phyloP scores from a whole-genome alignment of 1,140 invertebrate species.

The Anastrepha ludens region DNA sequence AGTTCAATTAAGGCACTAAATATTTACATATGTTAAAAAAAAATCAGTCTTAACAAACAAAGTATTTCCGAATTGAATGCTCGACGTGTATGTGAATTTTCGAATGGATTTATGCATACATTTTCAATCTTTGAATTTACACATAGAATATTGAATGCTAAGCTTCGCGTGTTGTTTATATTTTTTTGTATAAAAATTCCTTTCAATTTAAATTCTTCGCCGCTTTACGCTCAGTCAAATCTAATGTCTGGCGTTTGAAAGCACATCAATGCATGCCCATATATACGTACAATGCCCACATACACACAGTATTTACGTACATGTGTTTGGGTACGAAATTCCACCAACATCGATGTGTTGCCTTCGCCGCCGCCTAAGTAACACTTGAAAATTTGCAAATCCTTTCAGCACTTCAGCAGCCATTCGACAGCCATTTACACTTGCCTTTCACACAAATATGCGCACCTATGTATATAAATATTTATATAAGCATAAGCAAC shows the following conservation, averaged over 20 bases:
- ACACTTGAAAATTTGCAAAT: constrained; percentile 53
- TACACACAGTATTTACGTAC: not conserved
- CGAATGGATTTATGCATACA: too few relatives aligned
- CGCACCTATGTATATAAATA: constrained; percentile 7
- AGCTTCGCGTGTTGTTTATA: not conserved
- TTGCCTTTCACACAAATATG: not conserved
- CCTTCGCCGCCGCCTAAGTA: constrained; percentile 20
- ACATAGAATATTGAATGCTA: too few relatives aligned
- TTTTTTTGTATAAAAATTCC: not conserved
- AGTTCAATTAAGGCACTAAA: too few relatives aligned
- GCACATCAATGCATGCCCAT: not conserved
- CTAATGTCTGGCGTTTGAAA: constrained; percentile 6
- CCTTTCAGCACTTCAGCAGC: constrained; percentile 47
- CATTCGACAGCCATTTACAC: constrained; percentile 50
- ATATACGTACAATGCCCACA: constrained; percentile 1
- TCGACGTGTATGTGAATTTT: too few relatives aligned
- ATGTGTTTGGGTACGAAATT: not conserved
- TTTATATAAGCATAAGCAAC: constrained; percentile 43
- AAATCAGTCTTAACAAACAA: too few relatives aligned
- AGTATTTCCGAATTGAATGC: too few relatives aligned
- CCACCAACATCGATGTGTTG: constrained; percentile 13
- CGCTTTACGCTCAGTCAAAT: not conserved
- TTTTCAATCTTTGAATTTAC: too few relatives aligned
- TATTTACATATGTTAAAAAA: too few relatives aligned
- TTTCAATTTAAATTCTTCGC: constrained; percentile 19